These are phyloP conservation scores for Thymelicus sylvestris DNA, from an alignment of 2,888 invertebrate genomes.

Conservation along the genomic window DNA sequence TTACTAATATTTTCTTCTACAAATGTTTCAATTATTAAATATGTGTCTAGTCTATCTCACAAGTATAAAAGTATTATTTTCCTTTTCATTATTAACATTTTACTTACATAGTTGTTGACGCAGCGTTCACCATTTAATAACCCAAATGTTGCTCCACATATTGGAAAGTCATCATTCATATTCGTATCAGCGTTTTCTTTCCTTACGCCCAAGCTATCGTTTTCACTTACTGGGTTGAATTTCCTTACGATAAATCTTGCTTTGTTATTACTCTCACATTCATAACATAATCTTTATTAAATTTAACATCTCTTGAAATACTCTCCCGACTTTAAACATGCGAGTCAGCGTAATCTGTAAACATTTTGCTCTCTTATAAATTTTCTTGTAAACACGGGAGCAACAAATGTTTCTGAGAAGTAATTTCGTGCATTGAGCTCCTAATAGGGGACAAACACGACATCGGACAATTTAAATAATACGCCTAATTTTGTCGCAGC, in stretches of 20 bases:
- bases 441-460: conserved; percentile 33
- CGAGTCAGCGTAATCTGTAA: conserved; percentile 19
- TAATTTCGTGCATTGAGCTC: conserved; percentile 33
- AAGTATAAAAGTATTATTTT: background rate
- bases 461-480: conserved; percentile 35
- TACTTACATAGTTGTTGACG: background rate
- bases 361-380: conserved; percentile 19
- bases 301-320: background rate
- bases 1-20: too few species aligned
- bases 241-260: background rate
- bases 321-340: background rate
- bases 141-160: background rate
- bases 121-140: background rate
- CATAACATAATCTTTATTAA: too few species aligned
- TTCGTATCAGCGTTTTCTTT: background rate
- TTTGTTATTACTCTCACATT: background rate
- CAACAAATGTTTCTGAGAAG: conserved; percentile 35
- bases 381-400: conserved; percentile 32
- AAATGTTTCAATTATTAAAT: too few species aligned
- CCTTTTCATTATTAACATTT: background rate
- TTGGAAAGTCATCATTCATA: conserved; percentile 1
- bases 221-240: background rate
- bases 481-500: conserved; percentile 30
- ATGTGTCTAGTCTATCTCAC: too few species aligned
- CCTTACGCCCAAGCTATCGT: background rate